phyloP scores from a whole-genome alignment of 37 sponge, comb jelly and placozoan species.

The Oopsacas minuta region DNA sequence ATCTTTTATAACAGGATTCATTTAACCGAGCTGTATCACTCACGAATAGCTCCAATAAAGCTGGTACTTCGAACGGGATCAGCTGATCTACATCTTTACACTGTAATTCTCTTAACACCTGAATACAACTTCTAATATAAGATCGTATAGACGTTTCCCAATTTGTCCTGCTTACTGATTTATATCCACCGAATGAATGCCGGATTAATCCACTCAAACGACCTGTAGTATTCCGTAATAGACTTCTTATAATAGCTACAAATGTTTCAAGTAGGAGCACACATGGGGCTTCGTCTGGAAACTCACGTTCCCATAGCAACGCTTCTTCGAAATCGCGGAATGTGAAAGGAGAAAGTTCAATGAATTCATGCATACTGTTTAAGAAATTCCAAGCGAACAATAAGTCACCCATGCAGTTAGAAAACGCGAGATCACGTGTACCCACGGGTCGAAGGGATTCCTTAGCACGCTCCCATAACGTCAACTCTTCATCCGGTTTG shows the following conservation, averaged over 20 bases:
- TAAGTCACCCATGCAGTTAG: background rate
- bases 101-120: background rate
- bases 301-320: background rate
- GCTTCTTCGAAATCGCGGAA: slow-evolving; percentile 9
- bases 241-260: background rate
- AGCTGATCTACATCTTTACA: background rate
- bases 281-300: slow-evolving; percentile 4
- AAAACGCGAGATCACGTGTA: background rate
- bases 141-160: background rate
- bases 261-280: background rate
- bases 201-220: background rate
- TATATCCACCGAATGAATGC: background rate
- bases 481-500: background rate
- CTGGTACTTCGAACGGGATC: background rate
- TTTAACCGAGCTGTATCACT: background rate
- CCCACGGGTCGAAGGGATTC: background rate
- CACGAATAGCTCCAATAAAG: background rate
- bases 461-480: background rate
- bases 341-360: background rate
- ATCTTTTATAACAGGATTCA: background rate
- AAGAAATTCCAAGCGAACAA: background rate
- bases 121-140: background rate
- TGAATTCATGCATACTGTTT: background rate
- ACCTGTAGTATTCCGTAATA: background rate
- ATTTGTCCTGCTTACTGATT: background rate